These are phyloP conservation scores for Maniola hyperantus DNA, from an alignment of 2,888 invertebrate genomes.

Conservation along the genomic window DNA sequence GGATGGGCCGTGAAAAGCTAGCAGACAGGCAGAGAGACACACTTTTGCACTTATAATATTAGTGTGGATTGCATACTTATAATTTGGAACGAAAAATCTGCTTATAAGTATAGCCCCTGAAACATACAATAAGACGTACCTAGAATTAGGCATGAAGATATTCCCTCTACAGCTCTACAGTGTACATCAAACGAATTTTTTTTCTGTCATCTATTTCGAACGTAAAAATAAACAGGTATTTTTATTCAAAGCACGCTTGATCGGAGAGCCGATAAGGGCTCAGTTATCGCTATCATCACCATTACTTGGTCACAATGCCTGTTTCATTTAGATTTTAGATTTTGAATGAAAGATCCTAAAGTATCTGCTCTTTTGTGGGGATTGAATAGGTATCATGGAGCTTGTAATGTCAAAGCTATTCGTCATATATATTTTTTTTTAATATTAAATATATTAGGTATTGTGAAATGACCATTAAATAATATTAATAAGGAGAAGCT, in stretches of 20 bases:
- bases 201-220: neutral
- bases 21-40: no score
- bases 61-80: no score
- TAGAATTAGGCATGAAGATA: neutral
- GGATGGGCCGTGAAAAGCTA: no score
- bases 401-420: neutral
- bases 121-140: neutral
- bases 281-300: slow-evolving; percentile 27
- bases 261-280: slow-evolving; percentile 21
- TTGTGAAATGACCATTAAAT: no score
- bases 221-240: slow-evolving; percentile 18
- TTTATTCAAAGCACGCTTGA: slow-evolving; percentile 30
- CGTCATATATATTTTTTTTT: neutral
- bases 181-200: neutral
- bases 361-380: neutral
- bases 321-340: slow-evolving; percentile 23
- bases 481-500: neutral
- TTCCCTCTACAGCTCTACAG: neutral
- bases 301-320: slow-evolving; percentile 23
- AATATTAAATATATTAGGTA: no score
- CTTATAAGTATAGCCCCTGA: neutral
- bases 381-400: neutral
- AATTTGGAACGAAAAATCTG: no score
- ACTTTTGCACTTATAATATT: no score
- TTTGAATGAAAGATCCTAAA: slow-evolving; percentile 14